phyloP scores from a whole-genome alignment of 2,113 vertebrate genomes.

The Ptychochromis oligacanthus region DNA sequence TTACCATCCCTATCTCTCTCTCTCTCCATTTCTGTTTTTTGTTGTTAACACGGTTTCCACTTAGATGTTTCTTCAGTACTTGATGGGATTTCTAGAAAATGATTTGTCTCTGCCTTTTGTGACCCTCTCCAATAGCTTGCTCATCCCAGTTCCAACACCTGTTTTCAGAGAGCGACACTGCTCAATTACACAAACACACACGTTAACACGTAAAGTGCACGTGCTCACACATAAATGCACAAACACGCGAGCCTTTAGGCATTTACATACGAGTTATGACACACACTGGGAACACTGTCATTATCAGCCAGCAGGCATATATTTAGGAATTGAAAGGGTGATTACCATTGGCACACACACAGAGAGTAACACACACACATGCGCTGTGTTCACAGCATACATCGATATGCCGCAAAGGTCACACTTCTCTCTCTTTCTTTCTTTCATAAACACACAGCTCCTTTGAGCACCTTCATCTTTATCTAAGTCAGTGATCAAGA shows the following conservation, averaged over 20 bases:
- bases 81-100: slow-evolving; percentile 38
- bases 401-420: slow-evolving; percentile 42
- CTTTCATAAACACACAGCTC: neutral
- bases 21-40: slow-evolving; percentile 28
- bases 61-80: slow-evolving; percentile 3
- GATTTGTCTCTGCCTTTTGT: slow-evolving; percentile 33
- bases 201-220: neutral
- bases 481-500: slow-evolving; percentile 54
- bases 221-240: neutral
- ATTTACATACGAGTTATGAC: neutral
- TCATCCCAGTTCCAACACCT: slow-evolving; percentile 6
- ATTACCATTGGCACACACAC: neutral
- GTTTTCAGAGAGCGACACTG: slow-evolving; percentile 11
- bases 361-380: neutral
- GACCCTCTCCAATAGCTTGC: slow-evolving; percentile 5
- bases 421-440: no score
- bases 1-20: neutral
- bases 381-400: slow-evolving; percentile 2
- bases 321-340: slow-evolving; percentile 26
- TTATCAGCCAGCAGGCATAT: slow-evolving; percentile 24
- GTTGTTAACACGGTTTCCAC: slow-evolving; percentile 39
- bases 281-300: slow-evolving; percentile 8
- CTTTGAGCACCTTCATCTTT: slow-evolving; percentile 29
- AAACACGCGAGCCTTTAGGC: neutral
- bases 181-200: slow-evolving; percentile 10